These are phyloP conservation scores for Drosophila anomelani DNA, from an alignment of 2,888 invertebrate genomes.

Conservation along the genomic window DNA sequence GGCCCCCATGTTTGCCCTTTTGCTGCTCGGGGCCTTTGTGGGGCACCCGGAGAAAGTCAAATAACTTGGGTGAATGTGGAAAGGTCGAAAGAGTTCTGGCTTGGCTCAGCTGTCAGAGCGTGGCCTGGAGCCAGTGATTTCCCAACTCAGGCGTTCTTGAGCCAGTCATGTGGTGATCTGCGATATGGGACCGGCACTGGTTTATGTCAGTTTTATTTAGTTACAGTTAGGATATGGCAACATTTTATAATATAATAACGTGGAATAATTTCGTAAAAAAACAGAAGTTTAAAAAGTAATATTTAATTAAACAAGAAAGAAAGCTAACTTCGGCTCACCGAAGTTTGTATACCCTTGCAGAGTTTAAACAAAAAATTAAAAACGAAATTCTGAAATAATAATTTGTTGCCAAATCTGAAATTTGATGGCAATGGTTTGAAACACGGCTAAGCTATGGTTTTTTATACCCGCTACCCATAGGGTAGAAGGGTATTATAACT, in stretches of 20 bases:
- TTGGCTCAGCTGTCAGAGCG: conserved; percentile 53
- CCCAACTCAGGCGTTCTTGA: conserved; percentile 47
- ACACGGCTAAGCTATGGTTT: too few species aligned
- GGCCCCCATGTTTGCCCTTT: conserved; percentile 59
- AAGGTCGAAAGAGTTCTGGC: conserved; percentile 61
- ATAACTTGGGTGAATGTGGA: conserved; percentile 75
- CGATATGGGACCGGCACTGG: conserved; percentile 21
- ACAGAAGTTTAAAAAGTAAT: background rate
- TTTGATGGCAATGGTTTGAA: too few species aligned
- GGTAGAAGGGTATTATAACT: too few species aligned
- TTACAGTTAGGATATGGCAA: background rate
- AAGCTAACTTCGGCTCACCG: too few species aligned
- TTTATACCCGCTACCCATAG: too few species aligned
- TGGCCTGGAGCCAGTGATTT: conserved; percentile 31
- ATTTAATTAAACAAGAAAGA: too few species aligned
- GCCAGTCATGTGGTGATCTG: conserved; percentile 23
- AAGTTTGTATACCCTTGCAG: too few species aligned
- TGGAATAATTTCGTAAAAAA: background rate
- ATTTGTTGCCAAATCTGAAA: too few species aligned
- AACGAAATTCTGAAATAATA: too few species aligned
- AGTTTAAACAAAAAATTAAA: too few species aligned
- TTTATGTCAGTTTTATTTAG: conserved; percentile 47
- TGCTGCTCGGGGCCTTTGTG: conserved; percentile 64
- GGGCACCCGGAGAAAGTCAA: conserved; percentile 61
- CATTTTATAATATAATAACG: background rate